Evolutionary conservation across 2,888 invertebrate genomes (phyloP).

Genomic region (Amblyjoppa proteus): DNA sequence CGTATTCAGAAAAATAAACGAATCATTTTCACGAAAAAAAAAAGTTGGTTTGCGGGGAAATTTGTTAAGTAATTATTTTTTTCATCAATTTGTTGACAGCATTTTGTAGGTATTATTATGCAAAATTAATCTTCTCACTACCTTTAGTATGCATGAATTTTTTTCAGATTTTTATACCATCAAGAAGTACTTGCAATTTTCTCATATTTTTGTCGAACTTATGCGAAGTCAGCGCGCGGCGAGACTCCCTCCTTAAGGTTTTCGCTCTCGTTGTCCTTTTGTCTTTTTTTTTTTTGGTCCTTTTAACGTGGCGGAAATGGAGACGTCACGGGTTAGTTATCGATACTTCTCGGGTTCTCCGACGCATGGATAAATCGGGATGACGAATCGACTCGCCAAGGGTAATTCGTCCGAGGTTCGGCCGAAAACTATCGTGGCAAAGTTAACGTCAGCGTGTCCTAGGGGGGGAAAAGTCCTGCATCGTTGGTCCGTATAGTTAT

Average conservation of each 20-base stretch:
- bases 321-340: conserved; percentile 20
- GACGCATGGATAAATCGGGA: conserved; percentile 60
- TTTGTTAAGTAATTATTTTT: too few species aligned
- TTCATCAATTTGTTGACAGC: too few species aligned
- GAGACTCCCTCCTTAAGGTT: not conserved
- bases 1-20: too few species aligned
- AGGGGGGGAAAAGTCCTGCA: conserved; percentile 25
- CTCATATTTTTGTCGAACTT: too few species aligned
- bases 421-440: conserved; percentile 26
- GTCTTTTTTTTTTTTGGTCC: not conserved
- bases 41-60: too few species aligned
- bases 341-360: conserved; percentile 45
- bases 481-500: conserved; percentile 30
- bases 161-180: too few species aligned
- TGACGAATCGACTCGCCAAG: conserved; percentile 66
- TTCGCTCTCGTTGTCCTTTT: not conserved
- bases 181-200: too few species aligned
- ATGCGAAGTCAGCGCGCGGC: too few species aligned
- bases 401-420: conserved; percentile 28
- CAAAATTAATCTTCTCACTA: too few species aligned
- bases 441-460: not conserved
- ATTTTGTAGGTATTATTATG: too few species aligned
- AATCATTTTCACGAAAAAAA: too few species aligned
- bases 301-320: conserved; percentile 6
- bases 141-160: too few species aligned